Conservation (phyloP, 2,113 vertebrate genomes). For the Dicentrarchus labrax region DNA sequence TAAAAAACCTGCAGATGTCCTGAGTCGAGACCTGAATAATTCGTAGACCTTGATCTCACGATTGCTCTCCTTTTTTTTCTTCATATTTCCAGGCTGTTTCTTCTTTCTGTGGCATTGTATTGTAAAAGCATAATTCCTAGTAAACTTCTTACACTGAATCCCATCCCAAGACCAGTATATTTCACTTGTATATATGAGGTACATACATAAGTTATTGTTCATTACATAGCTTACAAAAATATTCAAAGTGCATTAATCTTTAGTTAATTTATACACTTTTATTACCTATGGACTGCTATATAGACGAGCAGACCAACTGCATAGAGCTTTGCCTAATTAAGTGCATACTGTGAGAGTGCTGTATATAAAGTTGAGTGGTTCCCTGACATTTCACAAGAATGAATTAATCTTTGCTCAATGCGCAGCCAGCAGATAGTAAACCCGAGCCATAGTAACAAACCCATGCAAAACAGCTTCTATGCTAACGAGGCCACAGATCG, state of each 20-base stretch:
- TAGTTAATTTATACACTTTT: constrained; percentile 28
- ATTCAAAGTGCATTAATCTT: background rate
- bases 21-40: constrained; percentile 56
- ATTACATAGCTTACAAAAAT: background rate
- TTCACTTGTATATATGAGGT: background rate
- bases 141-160: background rate
- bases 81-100: background rate
- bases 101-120: constrained; percentile 51
- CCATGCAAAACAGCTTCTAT: background rate
- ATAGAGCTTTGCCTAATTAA: constrained; percentile 15
- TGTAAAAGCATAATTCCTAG: background rate
- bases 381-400: constrained; percentile 9
- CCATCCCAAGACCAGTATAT: background rate
- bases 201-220: background rate
- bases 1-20: constrained; percentile 31
- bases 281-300: constrained; percentile 26
- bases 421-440: constrained; percentile 2
- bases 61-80: constrained; percentile 7
- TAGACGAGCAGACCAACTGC: constrained; percentile 2
- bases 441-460: constrained; percentile 7
- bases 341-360: background rate
- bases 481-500: background rate
- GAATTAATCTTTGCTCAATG: background rate
- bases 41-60: constrained; percentile 55
- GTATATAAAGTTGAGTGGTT: background rate